phyloP scores from a whole-genome alignment of 2,113 vertebrate genomes.

The Scophthalmus maximus region DNA sequence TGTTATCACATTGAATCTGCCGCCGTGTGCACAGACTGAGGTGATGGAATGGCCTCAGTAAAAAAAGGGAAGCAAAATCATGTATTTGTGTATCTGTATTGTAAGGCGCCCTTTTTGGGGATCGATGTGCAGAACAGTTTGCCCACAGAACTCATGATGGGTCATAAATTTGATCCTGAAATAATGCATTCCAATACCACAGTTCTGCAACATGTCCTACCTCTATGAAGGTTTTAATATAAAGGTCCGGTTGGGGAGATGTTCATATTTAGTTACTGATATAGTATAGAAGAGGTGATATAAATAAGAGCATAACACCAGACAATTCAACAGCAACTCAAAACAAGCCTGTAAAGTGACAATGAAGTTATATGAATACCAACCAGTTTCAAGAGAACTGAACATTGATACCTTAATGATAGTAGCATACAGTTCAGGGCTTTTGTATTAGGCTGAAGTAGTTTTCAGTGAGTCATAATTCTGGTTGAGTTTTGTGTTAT shows the following conservation, averaged over 20 bases:
- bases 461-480: not conserved
- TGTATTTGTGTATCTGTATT: not conserved
- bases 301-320: not conserved
- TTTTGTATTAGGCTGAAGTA: not conserved
- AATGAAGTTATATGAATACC: not conserved
- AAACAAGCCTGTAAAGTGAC: not conserved
- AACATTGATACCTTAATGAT: not conserved
- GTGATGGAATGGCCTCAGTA: slow-evolving; percentile 11
- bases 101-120: not conserved
- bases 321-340: not conserved
- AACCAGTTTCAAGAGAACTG: not conserved
- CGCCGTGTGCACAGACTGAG: slow-evolving; percentile 20
- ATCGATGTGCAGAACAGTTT: slow-evolving; percentile 26
- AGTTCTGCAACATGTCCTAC: slow-evolving; percentile 8
- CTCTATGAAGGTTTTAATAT: not conserved
- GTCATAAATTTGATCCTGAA: slow-evolving; percentile 21
- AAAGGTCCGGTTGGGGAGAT: not conserved
- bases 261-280: not conserved
- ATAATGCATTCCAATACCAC: not conserved
- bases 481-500: too few relatives aligned
- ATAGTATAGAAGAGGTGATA: not conserved
- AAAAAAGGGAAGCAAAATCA: slow-evolving; percentile 21
- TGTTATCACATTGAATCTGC: slow-evolving; percentile 44
- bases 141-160: slow-evolving; percentile 14
- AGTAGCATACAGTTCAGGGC: not conserved